Evolutionary conservation across 2,797 vertebrate genomes (phyloP).

Genomic region (Platyrinchus mystaceus): DNA sequence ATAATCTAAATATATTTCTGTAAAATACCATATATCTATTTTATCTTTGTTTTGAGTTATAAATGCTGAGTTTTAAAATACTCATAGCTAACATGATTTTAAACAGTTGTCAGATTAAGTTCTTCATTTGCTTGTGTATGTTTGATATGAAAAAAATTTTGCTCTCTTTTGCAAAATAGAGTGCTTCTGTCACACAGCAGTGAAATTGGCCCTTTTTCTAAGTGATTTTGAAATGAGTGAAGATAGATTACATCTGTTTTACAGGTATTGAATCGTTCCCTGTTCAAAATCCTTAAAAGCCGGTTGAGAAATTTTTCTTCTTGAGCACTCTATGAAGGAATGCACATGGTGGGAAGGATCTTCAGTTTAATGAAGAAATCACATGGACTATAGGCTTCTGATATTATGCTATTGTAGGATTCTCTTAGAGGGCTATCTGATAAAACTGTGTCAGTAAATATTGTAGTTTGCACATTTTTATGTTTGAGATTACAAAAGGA

Average conservation of each 20-base stretch:
- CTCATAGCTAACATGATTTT: not conserved
- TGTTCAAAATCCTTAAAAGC: not conserved
- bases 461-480: conserved; percentile 31
- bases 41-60: not conserved
- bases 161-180: not conserved
- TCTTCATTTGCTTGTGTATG: not conserved
- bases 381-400: not conserved
- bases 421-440: conserved; percentile 6
- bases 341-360: not conserved
- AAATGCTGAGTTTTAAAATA: not conserved
- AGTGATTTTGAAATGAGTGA: not conserved
- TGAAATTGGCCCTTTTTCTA: not conserved
- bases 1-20: not conserved
- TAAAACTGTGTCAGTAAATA: conserved; percentile 32
- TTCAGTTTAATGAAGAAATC: conserved; percentile 17
- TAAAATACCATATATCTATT: not conserved
- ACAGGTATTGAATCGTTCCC: not conserved
- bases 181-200: not conserved
- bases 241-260: not conserved
- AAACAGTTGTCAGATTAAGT: not conserved
- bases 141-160: not conserved
- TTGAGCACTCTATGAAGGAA: not conserved
- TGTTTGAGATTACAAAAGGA: not conserved
- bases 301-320: not conserved
- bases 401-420: conserved; percentile 2